Base-by-base conservation (phyloP, 2,113 vertebrate genomes). In the Oplegnathus fasciatus region DNA sequence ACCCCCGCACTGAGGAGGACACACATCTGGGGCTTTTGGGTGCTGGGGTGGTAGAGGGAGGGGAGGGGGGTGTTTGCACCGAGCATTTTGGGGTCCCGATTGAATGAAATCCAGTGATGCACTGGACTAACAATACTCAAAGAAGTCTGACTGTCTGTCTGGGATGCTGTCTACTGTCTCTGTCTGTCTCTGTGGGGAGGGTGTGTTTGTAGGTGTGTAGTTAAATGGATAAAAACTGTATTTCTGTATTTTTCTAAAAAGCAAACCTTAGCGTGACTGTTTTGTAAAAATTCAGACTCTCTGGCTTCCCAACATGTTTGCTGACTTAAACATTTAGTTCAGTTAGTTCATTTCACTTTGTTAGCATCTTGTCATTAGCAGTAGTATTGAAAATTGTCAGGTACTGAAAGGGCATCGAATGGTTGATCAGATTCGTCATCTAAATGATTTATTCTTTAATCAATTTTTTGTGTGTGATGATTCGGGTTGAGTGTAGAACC, bases 21-120 rank as follows among this genome's bases (percentile, higher is more conserved):
- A 74, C 87, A 87, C 86, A 91, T 93, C 90, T 93, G 86, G 86
- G 81, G 26, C 34, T 60, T 72, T 73, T 70, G 60, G 85, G 68
- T 67, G 67, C 55, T 64, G 57, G n/a, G 75, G 28, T 22, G 30
- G 40, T 70, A 6, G 40, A 42, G 61, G 54, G 4, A 67, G 57
- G 22, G 32, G 22, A n/a, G 18, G 46, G 24, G 64, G 48, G 83
- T 76, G 81, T 89, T 80, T 88, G 80, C 81, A 84, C 65, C 5
- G 1, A 85, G 81, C 60, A 65, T 82, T 89, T 86, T 13, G 20
- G 85, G 72, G 76, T 65, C 42, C 72, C 65, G 66, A n/a, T 6
- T 70, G 50, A 88, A 74, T 89, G 50, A 78, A 90, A 90, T 87
- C 30, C 44, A 86, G 72, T 40, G 37, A 80, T 86, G 67, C n/a